A percentile compares a stretch with the other conserved stretches of the same genome.
phyloP scores from a whole-genome alignment of 2,797 vertebrate genomes.

The Lindbergichthys nudifrons region DNA sequence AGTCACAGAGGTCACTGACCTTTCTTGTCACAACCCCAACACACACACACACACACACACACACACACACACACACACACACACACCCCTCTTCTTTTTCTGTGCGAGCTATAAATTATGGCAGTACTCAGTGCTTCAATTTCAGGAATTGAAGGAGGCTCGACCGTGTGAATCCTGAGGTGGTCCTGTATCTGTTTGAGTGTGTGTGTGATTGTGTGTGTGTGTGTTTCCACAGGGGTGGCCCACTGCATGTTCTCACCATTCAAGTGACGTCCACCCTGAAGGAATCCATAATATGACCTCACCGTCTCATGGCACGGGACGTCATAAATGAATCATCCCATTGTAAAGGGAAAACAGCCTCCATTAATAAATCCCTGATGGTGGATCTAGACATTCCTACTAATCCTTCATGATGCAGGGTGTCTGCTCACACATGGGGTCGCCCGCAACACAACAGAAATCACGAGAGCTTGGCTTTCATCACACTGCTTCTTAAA shows the following conservation, averaged over 20 bases:
- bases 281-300: slow-evolving; percentile 80
- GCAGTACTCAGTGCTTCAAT: slow-evolving; percentile 70
- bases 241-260: slow-evolving; percentile 66
- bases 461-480: slow-evolving; percentile 47
- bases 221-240: slow-evolving; percentile 44
- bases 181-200: slow-evolving; percentile 60
- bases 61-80: slow-evolving; percentile 60
- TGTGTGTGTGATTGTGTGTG: slow-evolving; percentile 3
- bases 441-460: slow-evolving; percentile 24
- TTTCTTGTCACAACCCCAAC: slow-evolving; percentile 66
- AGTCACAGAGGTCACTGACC: slow-evolving; percentile 85
- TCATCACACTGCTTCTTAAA: neutral
- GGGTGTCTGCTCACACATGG: slow-evolving; percentile 47
- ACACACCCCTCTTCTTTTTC: slow-evolving; percentile 60
- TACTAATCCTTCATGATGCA: slow-evolving; percentile 50
- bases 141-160: slow-evolving; percentile 67
- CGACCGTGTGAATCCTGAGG: slow-evolving; percentile 73
- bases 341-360: slow-evolving; percentile 74
- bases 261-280: slow-evolving; percentile 69
- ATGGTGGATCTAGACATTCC: slow-evolving; percentile 72
- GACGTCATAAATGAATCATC: slow-evolving; percentile 81
- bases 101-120: slow-evolving; percentile 82
- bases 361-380: slow-evolving; percentile 69
- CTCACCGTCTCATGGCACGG: slow-evolving; percentile 75
- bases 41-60: slow-evolving; percentile 64